Conservation (phyloP, 2,113 vertebrate species). For the Anolis sagrei region DNA sequence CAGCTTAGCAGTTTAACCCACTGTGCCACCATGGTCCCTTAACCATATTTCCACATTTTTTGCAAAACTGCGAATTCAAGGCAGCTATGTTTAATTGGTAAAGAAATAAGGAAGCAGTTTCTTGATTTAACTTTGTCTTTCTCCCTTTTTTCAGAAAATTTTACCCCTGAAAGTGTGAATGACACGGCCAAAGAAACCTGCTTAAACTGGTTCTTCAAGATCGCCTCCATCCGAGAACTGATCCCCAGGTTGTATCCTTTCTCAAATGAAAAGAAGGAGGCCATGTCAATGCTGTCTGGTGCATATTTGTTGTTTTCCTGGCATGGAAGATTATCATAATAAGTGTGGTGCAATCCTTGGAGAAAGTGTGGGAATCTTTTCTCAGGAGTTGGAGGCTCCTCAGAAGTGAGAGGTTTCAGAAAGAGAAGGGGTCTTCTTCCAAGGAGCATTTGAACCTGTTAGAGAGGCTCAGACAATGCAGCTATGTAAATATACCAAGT, state of each 20-base stretch:
- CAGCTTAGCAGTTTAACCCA: too few relatives aligned
- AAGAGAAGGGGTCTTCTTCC: too few relatives aligned
- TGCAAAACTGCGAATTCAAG: not conserved
- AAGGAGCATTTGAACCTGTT: too few relatives aligned
- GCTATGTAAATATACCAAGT: too few relatives aligned
- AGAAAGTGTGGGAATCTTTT: too few relatives aligned
- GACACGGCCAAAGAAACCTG: constrained; percentile 98
- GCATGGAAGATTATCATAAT: not conserved
- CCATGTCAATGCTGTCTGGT: not conserved
- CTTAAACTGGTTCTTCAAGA: constrained; percentile 99
- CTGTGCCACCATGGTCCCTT: too few relatives aligned
- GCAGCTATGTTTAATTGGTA: not conserved
- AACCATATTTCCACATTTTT: not conserved
- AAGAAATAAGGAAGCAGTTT: not conserved
- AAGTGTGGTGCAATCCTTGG: too few relatives aligned
- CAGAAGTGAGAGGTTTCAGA: too few relatives aligned
- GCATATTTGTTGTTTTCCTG: not conserved
- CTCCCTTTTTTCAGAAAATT: constrained; percentile 80
- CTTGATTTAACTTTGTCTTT: not conserved
- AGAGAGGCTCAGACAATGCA: too few relatives aligned
- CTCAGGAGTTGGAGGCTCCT: too few relatives aligned
- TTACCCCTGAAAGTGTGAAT: constrained; percentile 89
- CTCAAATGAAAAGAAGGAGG: constrained; percentile 10
- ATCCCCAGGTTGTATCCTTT: constrained; percentile 96
- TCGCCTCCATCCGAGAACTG: constrained; percentile 97